Conservation (phyloP, 1,140 invertebrate genomes). For the Hyles euphorbiae region DNA sequence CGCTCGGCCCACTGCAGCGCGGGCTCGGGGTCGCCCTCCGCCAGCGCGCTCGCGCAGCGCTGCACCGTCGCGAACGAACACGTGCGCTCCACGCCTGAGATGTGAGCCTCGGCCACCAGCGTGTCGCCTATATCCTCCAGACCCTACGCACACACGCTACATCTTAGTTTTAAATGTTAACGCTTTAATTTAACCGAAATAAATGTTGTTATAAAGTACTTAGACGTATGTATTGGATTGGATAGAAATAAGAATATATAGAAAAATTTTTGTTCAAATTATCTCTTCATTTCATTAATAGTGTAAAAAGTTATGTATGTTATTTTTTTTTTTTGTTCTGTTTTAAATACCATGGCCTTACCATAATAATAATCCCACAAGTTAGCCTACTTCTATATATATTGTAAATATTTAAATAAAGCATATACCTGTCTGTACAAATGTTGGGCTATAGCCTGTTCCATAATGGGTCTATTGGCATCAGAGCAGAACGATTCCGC, state of each 20-base stretch:
- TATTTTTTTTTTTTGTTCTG: no score
- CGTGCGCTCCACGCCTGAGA: slow-evolving; percentile 51
- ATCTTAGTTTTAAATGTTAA: no score
- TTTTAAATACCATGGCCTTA: no score
- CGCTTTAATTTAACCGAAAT: no score
- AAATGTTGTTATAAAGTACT: no score
- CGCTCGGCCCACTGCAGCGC: slow-evolving; percentile 87
- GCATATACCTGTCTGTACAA: slow-evolving; percentile 88
- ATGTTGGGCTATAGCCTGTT: slow-evolving; percentile 98
- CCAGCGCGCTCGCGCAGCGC: slow-evolving; percentile 55
- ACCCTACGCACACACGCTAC: slow-evolving; percentile 77
- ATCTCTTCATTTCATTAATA: no score
- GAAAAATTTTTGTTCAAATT: no score
- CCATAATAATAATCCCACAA: no score
- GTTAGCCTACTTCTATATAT: no score
- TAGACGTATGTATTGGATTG: no score
- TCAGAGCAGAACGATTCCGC: slow-evolving; percentile 90
- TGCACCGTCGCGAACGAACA: slow-evolving; percentile 66
- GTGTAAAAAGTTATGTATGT: no score
- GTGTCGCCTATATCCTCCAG: slow-evolving; percentile 72
- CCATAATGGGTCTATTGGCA: slow-evolving; percentile 88
- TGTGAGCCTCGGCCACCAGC: slow-evolving; percentile 74
- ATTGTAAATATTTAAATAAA: slow-evolving; percentile 1
- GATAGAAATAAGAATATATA: no score
- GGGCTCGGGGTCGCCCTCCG: slow-evolving; percentile 81